Conservation (phyloP, 2,113 vertebrate species). For the Aptenodytes forsteri region DNA sequence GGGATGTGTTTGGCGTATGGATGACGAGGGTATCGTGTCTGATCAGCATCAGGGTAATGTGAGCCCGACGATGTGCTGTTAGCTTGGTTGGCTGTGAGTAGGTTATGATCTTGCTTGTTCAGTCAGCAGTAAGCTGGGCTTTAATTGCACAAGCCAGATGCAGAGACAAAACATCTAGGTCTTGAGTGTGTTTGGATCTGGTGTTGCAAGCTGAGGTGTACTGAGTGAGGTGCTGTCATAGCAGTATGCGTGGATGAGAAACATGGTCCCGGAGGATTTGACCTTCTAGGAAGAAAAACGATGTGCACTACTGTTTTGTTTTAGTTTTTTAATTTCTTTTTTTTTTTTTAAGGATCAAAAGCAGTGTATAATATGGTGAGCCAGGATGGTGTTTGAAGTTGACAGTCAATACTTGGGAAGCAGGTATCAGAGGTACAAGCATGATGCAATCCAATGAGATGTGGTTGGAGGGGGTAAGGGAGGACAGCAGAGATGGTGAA, state of each 20-base stretch:
- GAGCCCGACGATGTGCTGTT: background rate
- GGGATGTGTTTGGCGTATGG: rapidly evolving
- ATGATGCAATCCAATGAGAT: background rate
- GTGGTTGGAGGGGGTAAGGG: background rate
- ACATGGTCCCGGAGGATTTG: background rate
- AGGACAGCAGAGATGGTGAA: background rate
- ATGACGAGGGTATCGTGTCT: background rate
- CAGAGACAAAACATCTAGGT: background rate
- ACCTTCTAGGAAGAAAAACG: background rate
- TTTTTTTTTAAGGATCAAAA: background rate
- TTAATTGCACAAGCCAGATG: background rate
- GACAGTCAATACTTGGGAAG: background rate
- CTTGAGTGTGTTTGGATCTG: background rate
- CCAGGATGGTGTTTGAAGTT: background rate
- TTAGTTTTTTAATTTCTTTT: background rate
- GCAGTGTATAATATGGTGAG: background rate
- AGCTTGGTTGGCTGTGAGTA: background rate
- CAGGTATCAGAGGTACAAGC: background rate
- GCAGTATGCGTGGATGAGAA: background rate
- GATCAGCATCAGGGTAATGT: background rate
- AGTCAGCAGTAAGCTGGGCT: background rate
- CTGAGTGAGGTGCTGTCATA: background rate
- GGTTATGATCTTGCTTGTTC: background rate
- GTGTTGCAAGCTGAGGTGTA: background rate
- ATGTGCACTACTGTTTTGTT: background rate